phyloP scores from a whole-genome alignment of 2,888 invertebrate species.

The Capitulum mitella region DNA sequence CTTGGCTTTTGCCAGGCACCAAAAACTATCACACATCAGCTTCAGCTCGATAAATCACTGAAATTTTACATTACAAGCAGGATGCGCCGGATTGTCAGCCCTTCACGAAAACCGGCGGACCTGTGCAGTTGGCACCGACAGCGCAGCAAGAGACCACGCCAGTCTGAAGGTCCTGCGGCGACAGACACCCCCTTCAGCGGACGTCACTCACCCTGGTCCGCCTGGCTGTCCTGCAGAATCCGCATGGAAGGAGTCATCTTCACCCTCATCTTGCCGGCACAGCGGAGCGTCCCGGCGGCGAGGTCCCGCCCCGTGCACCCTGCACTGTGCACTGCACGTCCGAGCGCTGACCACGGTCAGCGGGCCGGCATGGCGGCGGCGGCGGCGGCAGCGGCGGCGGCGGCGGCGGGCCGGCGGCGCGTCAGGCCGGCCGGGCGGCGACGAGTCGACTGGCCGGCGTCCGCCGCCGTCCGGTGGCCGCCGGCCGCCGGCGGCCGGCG shows the following conservation, averaged over 20 bases:
- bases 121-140: too few relatives aligned
- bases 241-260: slow-evolving; percentile 14
- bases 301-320: neutral
- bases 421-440: slow-evolving; percentile 2
- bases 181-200: too few relatives aligned
- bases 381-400: slow-evolving; percentile 19
- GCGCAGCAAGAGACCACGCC: too few relatives aligned
- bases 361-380: neutral
- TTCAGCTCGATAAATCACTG: too few relatives aligned
- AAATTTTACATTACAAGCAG: too few relatives aligned
- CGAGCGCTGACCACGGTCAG: neutral
- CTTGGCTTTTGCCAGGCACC: too few relatives aligned
- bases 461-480: neutral
- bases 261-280: neutral
- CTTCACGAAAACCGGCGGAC: too few relatives aligned
- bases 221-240: slow-evolving; percentile 10
- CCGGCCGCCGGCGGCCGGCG: neutral
- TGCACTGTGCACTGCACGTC: neutral
- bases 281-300: neutral
- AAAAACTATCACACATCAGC: too few relatives aligned
- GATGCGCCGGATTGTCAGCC: too few relatives aligned
- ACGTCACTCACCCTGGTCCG: slow-evolving; percentile 18
- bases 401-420: neutral
- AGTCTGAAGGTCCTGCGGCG: too few relatives aligned
- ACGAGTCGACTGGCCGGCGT: neutral